Evolutionary conservation across 2,797 vertebrate genomes (phyloP).

Genomic region (Prunella strophiata): DNA sequence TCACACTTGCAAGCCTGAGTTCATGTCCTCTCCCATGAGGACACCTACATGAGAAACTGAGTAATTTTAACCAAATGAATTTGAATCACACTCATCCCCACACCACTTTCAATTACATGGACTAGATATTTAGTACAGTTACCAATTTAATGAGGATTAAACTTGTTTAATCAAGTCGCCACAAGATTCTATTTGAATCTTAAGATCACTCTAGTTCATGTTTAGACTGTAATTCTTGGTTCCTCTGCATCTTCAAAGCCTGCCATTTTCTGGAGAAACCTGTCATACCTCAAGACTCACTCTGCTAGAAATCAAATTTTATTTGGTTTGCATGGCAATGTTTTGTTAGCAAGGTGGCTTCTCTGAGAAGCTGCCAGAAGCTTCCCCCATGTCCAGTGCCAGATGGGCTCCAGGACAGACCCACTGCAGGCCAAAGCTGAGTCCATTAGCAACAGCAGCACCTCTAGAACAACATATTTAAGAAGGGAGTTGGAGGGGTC

Average conservation of each 20-base stretch:
- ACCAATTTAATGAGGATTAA: neutral
- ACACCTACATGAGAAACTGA: neutral
- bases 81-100: neutral
- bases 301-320: neutral
- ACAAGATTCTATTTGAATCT: neutral
- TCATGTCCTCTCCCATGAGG: neutral
- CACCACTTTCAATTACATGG: neutral
- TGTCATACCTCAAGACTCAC: neutral
- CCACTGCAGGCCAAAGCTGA: neutral
- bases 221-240: neutral
- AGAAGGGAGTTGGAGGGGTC: neutral
- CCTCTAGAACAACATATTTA: neutral
- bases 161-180: constrained; percentile 10
- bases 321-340: neutral
- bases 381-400: neutral
- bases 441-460: neutral
- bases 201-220: neutral
- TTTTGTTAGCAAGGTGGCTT: neutral
- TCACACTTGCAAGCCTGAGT: neutral
- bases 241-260: constrained; percentile 21
- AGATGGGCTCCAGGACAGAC: neutral
- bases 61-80: neutral
- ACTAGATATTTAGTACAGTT: neutral
- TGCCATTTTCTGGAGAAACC: neutral
- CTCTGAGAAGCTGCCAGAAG: neutral